Evolutionary conservation across 2,888 invertebrate genomes (phyloP).

Genomic region (Myathropa florea): DNA sequence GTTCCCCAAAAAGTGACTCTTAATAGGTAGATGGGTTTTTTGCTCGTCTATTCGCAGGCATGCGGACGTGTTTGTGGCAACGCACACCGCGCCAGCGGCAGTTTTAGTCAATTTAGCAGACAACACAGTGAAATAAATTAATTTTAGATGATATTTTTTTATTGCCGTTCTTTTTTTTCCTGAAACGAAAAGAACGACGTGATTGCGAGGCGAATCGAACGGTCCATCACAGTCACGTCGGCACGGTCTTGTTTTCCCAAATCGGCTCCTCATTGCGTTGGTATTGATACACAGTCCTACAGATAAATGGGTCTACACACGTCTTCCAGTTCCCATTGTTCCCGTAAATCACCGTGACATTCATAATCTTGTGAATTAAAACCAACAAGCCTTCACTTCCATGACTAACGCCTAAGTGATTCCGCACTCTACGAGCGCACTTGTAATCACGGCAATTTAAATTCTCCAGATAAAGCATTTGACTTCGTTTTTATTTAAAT

Average conservation of each 20-base stretch:
- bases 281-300: not conserved
- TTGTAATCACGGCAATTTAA: conserved; percentile 2
- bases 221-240: not conserved
- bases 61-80: not conserved
- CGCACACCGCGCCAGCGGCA: not conserved
- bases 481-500: not conserved
- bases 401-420: not conserved
- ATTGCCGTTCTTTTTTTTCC: conserved; percentile 12
- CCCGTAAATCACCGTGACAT: not conserved
- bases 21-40: not conserved
- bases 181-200: conserved; percentile 22
- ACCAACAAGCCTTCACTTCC: not conserved
- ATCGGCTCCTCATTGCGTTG: not conserved
- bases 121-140: conserved; percentile 45
- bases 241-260: not conserved
- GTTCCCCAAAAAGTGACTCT: conserved; percentile 12
- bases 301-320: too few relatives aligned
- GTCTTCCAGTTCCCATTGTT: too few relatives aligned
- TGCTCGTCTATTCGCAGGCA: not conserved
- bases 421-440: not conserved
- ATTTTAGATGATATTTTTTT: conserved; percentile 41
- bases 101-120: conserved; percentile 18
- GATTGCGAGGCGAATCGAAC: conserved; percentile 23
- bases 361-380: not conserved
- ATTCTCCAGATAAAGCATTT: conserved; percentile 10